Conservation (phyloP, 2,113 vertebrate species). For the Erythrocercus mccallii region DNA sequence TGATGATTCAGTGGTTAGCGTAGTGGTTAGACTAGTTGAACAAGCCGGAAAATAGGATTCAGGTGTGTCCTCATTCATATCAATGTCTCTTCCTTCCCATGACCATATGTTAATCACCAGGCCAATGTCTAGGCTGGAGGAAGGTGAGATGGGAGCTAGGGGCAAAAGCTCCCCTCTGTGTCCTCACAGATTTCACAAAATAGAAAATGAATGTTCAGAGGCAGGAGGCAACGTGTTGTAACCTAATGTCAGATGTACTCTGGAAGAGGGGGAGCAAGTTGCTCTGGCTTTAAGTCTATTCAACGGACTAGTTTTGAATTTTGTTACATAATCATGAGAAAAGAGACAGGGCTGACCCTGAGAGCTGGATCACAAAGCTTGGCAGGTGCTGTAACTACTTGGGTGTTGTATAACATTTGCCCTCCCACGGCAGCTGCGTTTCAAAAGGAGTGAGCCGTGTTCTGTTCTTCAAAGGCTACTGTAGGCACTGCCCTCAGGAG, state of each 20-base stretch:
- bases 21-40: conserved; percentile 24
- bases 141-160: neutral
- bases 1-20: neutral
- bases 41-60: neutral
- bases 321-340: neutral
- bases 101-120: neutral
- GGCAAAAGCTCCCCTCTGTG: neutral
- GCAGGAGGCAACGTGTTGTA: neutral
- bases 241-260: neutral
- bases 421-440: neutral
- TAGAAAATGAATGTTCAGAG: neutral
- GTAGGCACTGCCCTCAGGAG: conserved; percentile 2
- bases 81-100: conserved; percentile 22
- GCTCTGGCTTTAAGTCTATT: neutral
- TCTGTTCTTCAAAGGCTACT: conserved; percentile 46
- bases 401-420: neutral
- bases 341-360: neutral
- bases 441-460: neutral
- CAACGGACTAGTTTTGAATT: neutral
- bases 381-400: neutral
- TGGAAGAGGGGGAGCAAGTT: neutral
- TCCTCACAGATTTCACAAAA: neutral
- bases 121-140: neutral
- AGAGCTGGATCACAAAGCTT: neutral
- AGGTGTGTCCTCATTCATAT: conserved; percentile 22